Base-by-base conservation (phyloP, 2,888 invertebrate genomes). In the Lycocerus yunnanus region DNA sequence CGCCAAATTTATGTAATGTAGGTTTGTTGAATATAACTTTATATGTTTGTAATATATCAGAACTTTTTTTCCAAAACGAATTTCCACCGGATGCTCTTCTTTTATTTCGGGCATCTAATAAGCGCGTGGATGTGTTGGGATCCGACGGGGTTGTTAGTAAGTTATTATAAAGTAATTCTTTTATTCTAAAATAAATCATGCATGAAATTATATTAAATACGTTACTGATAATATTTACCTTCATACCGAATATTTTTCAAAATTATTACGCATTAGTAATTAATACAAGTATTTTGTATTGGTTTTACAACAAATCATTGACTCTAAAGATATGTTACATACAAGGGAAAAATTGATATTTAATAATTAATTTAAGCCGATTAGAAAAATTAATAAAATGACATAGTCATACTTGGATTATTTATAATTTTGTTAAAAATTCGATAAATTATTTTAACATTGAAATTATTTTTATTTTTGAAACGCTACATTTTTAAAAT, bases 1-100 rank as follows among this genome's bases (percentile, higher is more conserved):
- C 84, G n/a, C 86, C 86, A 20, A 81, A 81, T 71, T 81, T 80
- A 70, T 77, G 73, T 0, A 74, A 58, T 4, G 72, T 16, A 0
- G 73, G 78, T 76, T 77, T 78, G 16, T 78, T 81, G 68, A 82
- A 78, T 16, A 81, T 61, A 15, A 71, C 68, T 66, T 77, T 80
- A 69, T 82, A 81, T 15, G 73, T 76, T 60, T 82, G 77, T 14
- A 82, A 69, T n/a, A 80, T 69, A 16, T 78, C 70, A 1, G 80
- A 73, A 71, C 78, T 80, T 70, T 79, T 81, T 60, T 82, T 80
- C n/a, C 80, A 68, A 72, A 82, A 77, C 6, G 72, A 67, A 68
- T 71, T 77, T 65, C 73, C 71, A 6, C 58, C 24, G 9, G 74
- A 15, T 63, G 69, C 76, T 18, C 58, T 74, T 43, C 70, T 21